phyloP scores from a whole-genome alignment of 2,888 invertebrate species.

The Danaus chrysippus region DNA sequence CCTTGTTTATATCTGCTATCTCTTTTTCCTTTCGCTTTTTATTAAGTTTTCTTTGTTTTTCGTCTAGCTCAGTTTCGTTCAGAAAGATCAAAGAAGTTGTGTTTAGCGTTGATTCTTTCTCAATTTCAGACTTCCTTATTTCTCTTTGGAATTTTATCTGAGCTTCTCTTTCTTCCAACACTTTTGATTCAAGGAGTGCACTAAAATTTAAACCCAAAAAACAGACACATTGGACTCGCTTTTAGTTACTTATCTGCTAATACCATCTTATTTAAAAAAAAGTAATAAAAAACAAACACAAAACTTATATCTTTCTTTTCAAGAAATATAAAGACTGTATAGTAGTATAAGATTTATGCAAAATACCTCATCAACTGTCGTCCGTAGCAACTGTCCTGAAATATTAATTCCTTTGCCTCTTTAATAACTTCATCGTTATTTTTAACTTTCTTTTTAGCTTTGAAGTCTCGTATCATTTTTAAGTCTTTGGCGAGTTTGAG shows the following conservation, averaged over 20 bases:
- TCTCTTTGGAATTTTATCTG: slow-evolving; percentile 49
- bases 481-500: slow-evolving; percentile 29
- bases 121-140: slow-evolving; percentile 34
- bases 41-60: slow-evolving; percentile 19
- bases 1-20: slow-evolving; percentile 43
- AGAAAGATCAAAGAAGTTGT: slow-evolving; percentile 31
- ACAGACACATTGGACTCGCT: background rate
- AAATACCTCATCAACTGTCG: slow-evolving; percentile 48
- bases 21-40: slow-evolving; percentile 35
- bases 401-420: slow-evolving; percentile 48
- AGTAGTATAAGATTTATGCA: background rate
- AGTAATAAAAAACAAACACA: too few relatives aligned
- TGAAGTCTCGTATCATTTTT: slow-evolving; percentile 19
- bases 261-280: too few relatives aligned
- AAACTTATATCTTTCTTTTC: background rate
- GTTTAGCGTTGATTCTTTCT: slow-evolving; percentile 31
- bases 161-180: slow-evolving; percentile 48
- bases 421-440: slow-evolving; percentile 38
- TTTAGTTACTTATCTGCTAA: too few relatives aligned
- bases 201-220: slow-evolving; percentile 34
- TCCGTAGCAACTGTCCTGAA: slow-evolving; percentile 51
- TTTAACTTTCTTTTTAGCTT: slow-evolving; percentile 29
- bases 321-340: background rate
- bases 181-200: slow-evolving; percentile 51
- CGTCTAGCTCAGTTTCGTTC: slow-evolving; percentile 35